Percentiles rank a stretch among this genome's conserved stretches.
These are phyloP conservation scores for Nebria ingens DNA, from an alignment of 1,140 invertebrate genomes.

Conservation along the genomic window DNA sequence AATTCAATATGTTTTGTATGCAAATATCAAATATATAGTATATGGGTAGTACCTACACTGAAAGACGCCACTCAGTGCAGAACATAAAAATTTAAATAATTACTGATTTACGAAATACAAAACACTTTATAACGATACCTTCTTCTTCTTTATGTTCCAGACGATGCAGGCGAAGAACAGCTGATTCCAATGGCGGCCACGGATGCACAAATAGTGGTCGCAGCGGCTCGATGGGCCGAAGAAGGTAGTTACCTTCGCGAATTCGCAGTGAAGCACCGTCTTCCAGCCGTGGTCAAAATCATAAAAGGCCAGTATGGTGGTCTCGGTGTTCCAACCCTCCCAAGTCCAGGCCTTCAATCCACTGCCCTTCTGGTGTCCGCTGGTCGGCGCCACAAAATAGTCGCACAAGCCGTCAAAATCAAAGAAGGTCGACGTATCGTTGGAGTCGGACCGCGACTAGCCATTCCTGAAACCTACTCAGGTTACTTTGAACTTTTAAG, in stretches of 20 bases:
- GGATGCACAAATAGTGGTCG: slow-evolving; percentile 73
- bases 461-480: slow-evolving; percentile 80
- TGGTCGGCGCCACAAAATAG: slow-evolving; percentile 72
- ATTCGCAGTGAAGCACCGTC: slow-evolving; percentile 63
- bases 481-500: slow-evolving; percentile 91
- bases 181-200: slow-evolving; percentile 59
- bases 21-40: too few species aligned
- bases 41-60: too few species aligned
- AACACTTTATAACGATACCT: too few species aligned
- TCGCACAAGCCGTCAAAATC: slow-evolving; percentile 83
- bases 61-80: too few species aligned
- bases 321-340: slow-evolving; percentile 73
- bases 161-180: neutral
- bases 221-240: slow-evolving; percentile 74
- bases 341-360: slow-evolving; percentile 70
- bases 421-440: slow-evolving; percentile 71
- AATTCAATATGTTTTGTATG: too few species aligned
- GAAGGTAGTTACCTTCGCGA: slow-evolving; percentile 68
- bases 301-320: slow-evolving; percentile 86
- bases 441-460: slow-evolving; percentile 67
- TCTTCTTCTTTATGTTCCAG: neutral
- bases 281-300: slow-evolving; percentile 81
- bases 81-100: too few species aligned
- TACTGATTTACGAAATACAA: too few species aligned
- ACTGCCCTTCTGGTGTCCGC: slow-evolving; percentile 74